These are phyloP conservation scores for Myrmecobius fasciatus DNA, from an alignment of 2,113 vertebrate genomes.

Conservation along the genomic window DNA sequence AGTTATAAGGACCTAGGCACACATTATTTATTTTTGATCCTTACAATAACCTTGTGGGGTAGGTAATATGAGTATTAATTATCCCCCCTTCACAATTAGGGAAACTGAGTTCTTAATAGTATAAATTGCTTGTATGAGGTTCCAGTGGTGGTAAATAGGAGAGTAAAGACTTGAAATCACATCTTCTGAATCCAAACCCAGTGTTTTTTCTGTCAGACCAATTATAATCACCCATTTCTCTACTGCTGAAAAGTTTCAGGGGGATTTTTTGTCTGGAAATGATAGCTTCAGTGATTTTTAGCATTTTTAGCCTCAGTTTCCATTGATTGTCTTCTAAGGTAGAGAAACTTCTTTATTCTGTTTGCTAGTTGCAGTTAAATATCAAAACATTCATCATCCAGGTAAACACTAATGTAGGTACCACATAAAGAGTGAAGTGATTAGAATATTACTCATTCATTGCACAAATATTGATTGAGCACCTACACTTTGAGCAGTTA, in stretches of 20 bases:
- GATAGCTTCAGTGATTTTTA: constrained; percentile 7
- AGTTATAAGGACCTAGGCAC: too few species aligned
- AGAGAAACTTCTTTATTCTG: constrained; percentile 25
- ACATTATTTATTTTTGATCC: background rate
- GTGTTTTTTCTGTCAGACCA: background rate
- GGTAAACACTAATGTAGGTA: constrained; percentile 42
- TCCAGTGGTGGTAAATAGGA: background rate
- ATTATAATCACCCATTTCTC: background rate
- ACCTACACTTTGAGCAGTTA: constrained; percentile 34
- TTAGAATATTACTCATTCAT: constrained; percentile 35
- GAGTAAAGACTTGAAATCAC: background rate
- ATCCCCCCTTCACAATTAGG: background rate
- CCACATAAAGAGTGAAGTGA: constrained; percentile 24
- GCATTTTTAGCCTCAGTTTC: background rate
- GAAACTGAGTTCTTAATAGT: background rate
- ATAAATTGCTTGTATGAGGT: background rate
- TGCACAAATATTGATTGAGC: constrained; percentile 54
- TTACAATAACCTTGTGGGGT: background rate
- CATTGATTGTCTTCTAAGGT: constrained; percentile 15
- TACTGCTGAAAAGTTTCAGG: background rate
- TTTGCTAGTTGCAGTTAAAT: constrained; percentile 41
- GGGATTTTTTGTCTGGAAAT: background rate
- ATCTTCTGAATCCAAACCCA: background rate
- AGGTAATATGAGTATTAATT: background rate
- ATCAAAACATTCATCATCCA: constrained; percentile 31